phyloP scores from a whole-genome alignment of 2,113 vertebrate species.

The Atrichornis clamosus region DNA sequence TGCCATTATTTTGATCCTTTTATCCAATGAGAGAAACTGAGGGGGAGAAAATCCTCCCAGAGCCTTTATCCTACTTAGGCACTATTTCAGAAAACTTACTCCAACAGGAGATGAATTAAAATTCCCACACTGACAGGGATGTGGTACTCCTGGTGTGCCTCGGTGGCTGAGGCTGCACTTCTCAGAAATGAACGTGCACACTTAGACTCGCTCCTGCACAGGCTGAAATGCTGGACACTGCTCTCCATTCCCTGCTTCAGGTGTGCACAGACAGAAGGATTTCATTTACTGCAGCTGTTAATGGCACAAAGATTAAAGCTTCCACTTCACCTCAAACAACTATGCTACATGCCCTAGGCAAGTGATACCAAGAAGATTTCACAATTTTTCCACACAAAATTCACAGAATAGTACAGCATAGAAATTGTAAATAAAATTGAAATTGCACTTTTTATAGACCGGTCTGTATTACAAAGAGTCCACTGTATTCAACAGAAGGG shows the following conservation, averaged over 20 bases:
- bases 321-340: not conserved
- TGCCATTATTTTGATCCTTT: not conserved
- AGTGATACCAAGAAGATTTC: not conserved
- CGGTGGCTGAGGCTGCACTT: not conserved
- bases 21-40: not conserved
- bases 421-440: not conserved
- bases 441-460: not conserved
- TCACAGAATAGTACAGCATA: not conserved
- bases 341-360: not conserved
- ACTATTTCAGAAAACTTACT: not conserved
- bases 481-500: not conserved
- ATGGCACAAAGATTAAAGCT: not conserved
- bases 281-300: not conserved
- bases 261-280: not conserved
- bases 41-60: fast-evolving
- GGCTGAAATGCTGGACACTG: fast-evolving
- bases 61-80: not conserved
- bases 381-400: not conserved
- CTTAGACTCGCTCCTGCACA: fast-evolving
- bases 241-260: not conserved
- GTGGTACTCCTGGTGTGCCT: not conserved
- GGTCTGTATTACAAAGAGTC: not conserved
- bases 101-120: not conserved
- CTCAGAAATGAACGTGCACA: fast-evolving
- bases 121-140: not conserved